Evolutionary conservation across 2,888 invertebrate species (phyloP), one percentile per base, ranked within the genome.

Genomic region (Trissoscelio sp.): DNA sequence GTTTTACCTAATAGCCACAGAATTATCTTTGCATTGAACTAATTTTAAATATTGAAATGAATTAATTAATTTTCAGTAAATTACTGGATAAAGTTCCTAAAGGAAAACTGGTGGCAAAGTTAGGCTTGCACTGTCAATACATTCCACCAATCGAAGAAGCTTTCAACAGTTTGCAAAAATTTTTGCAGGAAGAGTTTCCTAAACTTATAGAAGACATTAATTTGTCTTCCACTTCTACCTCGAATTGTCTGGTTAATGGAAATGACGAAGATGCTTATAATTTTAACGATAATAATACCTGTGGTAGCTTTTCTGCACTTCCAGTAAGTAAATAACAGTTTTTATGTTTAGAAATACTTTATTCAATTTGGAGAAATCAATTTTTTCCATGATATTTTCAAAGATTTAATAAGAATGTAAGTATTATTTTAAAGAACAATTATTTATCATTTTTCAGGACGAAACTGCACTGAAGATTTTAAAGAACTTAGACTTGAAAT

Each of bases 401-500:
- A n/a, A n/a, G n/a, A n/a, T n/a, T n/a, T n/a, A n/a, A n/a, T n/a
- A n/a, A n/a, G n/a, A n/a, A n/a, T n/a, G n/a, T n/a, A n/a, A n/a
- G n/a, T n/a, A n/a, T n/a, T n/a, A n/a, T n/a, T n/a, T n/a, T n/a
- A n/a, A n/a, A n/a, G n/a, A n/a, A n/a, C n/a, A n/a, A n/a, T n/a
- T n/a, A n/a, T n/a, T n/a, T n/a, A n/a, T n/a, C n/a, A n/a, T n/a
- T 44, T 44, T 44, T 14, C 92, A 97, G 97, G 95, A 96, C 89
- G 98, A 98, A 93, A 95, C 97, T 2, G 93, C 97, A 64, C 92
- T 96, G 55, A 94, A 95, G 83, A 95, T 97, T 85, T 94, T 97
- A 89, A 94, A 94, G 86, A 96, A 95, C 89, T 92, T 98, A 86
- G 97, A 97, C 89, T 93, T 97, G 74, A 93, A 94, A 84, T 96